Evolutionary conservation across 1,140 invertebrate genomes (phyloP).

Genomic region (Papilio machaon): DNA sequence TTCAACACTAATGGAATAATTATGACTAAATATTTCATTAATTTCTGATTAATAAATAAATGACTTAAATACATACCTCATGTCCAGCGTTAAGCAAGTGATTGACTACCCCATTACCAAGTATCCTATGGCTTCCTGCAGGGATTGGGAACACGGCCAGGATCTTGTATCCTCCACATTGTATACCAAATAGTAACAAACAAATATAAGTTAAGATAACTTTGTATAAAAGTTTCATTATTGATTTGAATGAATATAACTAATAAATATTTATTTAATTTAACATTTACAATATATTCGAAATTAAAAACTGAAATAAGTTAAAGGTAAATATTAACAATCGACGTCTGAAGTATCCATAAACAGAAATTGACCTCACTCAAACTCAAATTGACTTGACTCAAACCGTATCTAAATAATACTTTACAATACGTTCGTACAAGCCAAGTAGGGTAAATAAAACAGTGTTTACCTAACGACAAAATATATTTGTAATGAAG

Average conservation of each 20-base stretch:
- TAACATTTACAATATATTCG: too few species aligned
- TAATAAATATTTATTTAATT: too few species aligned
- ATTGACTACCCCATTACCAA: conserved; percentile 50
- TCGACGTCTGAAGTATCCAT: too few species aligned
- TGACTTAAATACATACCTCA: conserved; percentile 45
- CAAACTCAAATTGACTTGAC: too few species aligned
- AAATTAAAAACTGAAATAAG: too few species aligned
- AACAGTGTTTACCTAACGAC: background rate
- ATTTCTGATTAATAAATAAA: conserved; percentile 25
- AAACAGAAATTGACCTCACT: too few species aligned
- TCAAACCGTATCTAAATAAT: too few species aligned
- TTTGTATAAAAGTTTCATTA: background rate
- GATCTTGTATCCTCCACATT: conserved; percentile 50
- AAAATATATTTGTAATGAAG: background rate
- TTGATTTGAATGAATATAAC: background rate
- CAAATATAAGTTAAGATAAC: background rate
- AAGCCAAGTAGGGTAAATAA: background rate
- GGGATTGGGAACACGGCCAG: conserved; percentile 52
- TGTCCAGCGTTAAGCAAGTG: conserved; percentile 53
- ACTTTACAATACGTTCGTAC: background rate
- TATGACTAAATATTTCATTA: too few species aligned
- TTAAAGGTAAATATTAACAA: too few species aligned
- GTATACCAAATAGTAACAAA: background rate
- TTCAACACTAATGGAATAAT: too few species aligned
- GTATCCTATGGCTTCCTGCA: conserved; percentile 50